Conservation (phyloP, 1,140 invertebrate genomes). For the Macrobrachium nipponense region DNA sequence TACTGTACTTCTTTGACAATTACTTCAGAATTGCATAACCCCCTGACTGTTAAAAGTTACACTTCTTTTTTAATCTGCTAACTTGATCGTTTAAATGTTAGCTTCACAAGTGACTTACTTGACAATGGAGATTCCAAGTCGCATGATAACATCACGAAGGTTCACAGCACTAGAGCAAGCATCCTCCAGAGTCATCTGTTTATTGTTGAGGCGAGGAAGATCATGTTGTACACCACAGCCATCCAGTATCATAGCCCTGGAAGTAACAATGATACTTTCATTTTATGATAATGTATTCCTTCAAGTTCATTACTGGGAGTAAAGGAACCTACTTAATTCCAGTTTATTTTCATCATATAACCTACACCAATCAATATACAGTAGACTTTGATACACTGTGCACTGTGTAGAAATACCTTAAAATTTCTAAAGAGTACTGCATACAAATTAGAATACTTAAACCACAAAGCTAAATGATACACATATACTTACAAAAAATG, state of each 20-base stretch:
- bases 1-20: no score
- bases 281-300: neutral
- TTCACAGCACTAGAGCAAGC: constrained; percentile 4
- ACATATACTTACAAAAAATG: constrained; percentile 45
- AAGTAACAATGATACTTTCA: neutral
- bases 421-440: no score
- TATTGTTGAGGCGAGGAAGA: neutral
- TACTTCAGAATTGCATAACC: no score
- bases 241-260: constrained; percentile 5
- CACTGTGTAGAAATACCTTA: no score
- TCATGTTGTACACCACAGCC: neutral
- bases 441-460: neutral
- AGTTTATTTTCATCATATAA: no score
- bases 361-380: no score
- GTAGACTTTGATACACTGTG: no score
- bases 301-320: neutral
- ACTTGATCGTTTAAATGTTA: no score
- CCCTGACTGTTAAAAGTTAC: no score
- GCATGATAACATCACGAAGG: neutral
- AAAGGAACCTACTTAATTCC: neutral
- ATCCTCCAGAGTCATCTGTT: neutral
- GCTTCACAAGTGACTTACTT: neutral
- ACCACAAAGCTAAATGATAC: neutral
- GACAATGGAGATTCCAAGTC: neutral
- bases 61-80: no score